Conservation (phyloP, 2,113 vertebrate species). For the Acrocephalus arundinaceus region DNA sequence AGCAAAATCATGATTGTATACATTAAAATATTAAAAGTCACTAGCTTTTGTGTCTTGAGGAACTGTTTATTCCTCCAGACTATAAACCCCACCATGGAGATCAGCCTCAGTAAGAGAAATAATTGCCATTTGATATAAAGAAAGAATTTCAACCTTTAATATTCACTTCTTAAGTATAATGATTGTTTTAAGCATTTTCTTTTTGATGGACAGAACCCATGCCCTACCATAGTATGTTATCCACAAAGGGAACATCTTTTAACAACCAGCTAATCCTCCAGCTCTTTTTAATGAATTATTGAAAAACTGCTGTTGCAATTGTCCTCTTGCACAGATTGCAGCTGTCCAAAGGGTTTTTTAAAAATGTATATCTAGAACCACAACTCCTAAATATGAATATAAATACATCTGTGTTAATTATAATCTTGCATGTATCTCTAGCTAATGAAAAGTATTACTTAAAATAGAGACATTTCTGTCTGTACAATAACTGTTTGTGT, state of each 20-base stretch:
- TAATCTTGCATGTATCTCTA: background rate
- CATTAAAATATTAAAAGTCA: background rate
- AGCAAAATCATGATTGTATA: background rate
- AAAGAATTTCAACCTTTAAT: background rate
- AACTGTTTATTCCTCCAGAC: background rate
- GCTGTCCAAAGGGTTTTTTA: background rate
- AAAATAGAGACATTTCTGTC: background rate
- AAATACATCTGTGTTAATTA: background rate
- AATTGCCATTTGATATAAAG: background rate
- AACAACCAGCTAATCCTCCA: background rate
- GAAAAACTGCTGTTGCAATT: background rate
- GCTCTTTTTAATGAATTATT: background rate
- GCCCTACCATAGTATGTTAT: background rate
- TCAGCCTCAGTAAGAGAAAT: background rate
- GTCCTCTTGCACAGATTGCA: background rate
- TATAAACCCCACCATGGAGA: background rate
- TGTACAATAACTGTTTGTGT: background rate
- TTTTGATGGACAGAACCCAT: background rate
- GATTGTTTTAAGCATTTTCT: background rate
- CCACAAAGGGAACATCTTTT: background rate
- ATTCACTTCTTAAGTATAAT: background rate
- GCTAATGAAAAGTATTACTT: background rate
- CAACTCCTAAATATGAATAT: background rate
- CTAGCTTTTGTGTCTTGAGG: background rate
- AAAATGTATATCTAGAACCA: background rate